These are phyloP conservation scores for Anguilla marmorata DNA, from an alignment of 2,797 vertebrate species.

Conservation along the genomic window DNA sequence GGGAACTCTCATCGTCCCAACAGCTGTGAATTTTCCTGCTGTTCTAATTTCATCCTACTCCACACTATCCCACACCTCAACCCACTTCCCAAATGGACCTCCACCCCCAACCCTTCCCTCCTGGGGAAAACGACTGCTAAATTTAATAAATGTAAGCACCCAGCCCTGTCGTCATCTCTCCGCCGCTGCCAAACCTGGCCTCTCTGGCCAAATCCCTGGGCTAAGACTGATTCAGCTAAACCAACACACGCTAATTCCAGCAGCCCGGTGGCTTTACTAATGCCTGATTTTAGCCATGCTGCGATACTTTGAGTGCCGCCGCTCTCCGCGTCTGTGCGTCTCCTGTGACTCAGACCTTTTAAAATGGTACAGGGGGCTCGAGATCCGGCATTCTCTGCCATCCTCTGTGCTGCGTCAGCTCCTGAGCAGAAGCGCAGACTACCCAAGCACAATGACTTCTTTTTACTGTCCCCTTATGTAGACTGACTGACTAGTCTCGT, in stretches of 20 bases:
- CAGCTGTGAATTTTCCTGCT: constrained; percentile 23
- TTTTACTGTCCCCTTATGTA: neutral
- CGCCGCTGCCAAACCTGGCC: constrained; percentile 67
- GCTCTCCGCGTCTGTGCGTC: neutral
- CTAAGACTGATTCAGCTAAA: constrained; percentile 69
- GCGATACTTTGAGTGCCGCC: constrained; percentile 15
- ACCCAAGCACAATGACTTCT: neutral
- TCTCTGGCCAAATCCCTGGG: constrained; percentile 44
- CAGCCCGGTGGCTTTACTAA: constrained; percentile 56
- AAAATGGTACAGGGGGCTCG: neutral
- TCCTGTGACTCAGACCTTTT: constrained; percentile 20
- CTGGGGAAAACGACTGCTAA: neutral
- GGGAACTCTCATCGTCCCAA: constrained; percentile 1
- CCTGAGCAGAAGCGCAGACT: neutral
- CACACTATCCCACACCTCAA: neutral
- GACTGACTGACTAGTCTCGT: neutral
- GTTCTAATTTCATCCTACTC: neutral
- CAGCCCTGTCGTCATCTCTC: constrained; percentile 49
- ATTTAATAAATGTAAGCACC: neutral
- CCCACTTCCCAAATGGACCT: neutral
- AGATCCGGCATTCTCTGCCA: neutral
- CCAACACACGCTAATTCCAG: constrained; percentile 66
- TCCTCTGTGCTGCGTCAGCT: neutral
- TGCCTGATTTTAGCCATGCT: constrained; percentile 54
- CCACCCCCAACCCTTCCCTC: constrained; percentile 34